Conservation (phyloP, 1,140 invertebrate genomes). For the Lasioglossum baleicum region DNA sequence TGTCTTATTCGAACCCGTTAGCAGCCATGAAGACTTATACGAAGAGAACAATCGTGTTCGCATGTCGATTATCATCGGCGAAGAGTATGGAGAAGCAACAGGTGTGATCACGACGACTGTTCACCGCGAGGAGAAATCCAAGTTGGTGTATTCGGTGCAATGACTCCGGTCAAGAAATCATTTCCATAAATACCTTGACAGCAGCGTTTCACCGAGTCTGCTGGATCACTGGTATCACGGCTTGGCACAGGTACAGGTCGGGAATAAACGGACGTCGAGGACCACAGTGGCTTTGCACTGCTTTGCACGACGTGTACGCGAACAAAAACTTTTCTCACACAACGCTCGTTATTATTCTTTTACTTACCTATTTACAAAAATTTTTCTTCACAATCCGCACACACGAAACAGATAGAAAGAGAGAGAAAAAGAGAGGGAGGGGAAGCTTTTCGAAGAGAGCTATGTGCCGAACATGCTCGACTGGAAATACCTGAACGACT, state of each 20-base stretch:
- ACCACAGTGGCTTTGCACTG: neutral
- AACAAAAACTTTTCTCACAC: constrained; percentile 26
- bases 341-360: constrained; percentile 2
- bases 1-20: constrained; percentile 30
- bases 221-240: constrained; percentile 36
- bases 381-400: constrained; percentile 62
- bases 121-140: constrained; percentile 46
- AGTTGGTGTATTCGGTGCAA: constrained; percentile 41
- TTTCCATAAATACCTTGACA: constrained; percentile 65
- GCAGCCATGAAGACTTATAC: constrained; percentile 12
- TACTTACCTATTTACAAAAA: constrained; percentile 69
- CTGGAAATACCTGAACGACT: constrained; percentile 73
- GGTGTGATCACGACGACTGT: constrained; percentile 45
- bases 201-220: constrained; percentile 49
- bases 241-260: constrained; percentile 11
- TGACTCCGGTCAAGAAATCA: constrained; percentile 49
- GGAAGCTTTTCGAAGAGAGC: constrained; percentile 50
- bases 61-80: constrained; percentile 32
- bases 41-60: neutral
- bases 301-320: constrained; percentile 3
- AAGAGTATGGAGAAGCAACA: constrained; percentile 43
- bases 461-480: constrained; percentile 74
- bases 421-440: constrained; percentile 7
- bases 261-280: neutral
- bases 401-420: constrained; percentile 35